Evolutionary conservation across 2,797 vertebrate genomes (phyloP).

Genomic region (Hirundo rustica): DNA sequence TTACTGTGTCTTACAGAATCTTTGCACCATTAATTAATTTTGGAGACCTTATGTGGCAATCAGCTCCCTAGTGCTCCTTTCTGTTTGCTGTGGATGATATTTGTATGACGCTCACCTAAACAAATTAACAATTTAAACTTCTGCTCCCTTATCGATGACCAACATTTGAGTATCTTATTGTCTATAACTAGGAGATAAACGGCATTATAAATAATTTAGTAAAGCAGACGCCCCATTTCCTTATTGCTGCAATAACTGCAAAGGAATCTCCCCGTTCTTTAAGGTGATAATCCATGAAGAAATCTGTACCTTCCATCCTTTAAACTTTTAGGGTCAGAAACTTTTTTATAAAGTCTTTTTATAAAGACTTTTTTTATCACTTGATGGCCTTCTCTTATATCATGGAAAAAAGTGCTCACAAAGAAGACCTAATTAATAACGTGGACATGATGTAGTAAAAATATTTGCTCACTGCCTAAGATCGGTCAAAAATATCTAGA

Average conservation of each 20-base stretch:
- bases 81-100: neutral
- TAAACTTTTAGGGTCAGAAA: neutral
- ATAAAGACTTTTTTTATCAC: neutral
- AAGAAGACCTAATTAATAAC: neutral
- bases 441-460: neutral
- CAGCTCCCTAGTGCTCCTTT: neutral
- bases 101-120: neutral
- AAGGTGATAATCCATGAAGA: neutral
- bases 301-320: neutral
- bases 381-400: neutral
- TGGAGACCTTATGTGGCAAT: neutral
- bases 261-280: neutral
- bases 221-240: neutral
- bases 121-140: neutral
- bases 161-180: neutral
- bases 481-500: neutral
- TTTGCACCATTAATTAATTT: conserved; percentile 38
- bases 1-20: conserved; percentile 46
- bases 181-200: neutral
- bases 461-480: neutral
- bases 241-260: neutral
- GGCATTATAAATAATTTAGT: neutral
- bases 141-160: neutral
- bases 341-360: neutral
- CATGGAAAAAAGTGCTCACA: neutral